phyloP scores from a whole-genome alignment of 2,888 invertebrate species.

The Cephus spinipes region DNA sequence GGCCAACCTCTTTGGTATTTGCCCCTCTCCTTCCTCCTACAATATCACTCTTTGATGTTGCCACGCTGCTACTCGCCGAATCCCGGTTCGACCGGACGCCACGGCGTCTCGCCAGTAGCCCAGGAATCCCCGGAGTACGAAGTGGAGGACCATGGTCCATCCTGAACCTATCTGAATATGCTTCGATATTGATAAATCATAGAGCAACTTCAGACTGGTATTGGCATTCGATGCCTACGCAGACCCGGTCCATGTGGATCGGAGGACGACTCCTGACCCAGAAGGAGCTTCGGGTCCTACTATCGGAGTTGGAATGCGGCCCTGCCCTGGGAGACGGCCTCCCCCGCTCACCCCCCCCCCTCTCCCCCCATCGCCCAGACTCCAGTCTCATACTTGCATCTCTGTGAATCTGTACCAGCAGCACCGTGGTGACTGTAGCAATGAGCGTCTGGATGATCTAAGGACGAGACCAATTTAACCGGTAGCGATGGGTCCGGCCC shows the following conservation, averaged over 20 bases:
- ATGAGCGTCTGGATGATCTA: not conserved
- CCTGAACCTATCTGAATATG: not conserved
- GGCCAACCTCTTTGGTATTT: slow-evolving; percentile 43
- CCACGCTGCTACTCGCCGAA: not conserved
- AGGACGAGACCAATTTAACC: not conserved
- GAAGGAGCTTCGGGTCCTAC: slow-evolving; percentile 35
- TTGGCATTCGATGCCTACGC: not conserved
- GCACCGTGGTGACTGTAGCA: not conserved
- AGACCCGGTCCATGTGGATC: not conserved
- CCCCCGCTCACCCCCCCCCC: slow-evolving; percentile 27
- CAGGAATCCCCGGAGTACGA: not conserved
- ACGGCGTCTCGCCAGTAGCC: not conserved
- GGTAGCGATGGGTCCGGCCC: not conserved
- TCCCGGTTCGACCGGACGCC: not conserved
- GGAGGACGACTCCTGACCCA: slow-evolving; percentile 19
- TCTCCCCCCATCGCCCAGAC: slow-evolving; percentile 23
- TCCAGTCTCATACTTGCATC: not conserved
- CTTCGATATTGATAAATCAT: not conserved
- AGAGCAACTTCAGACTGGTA: not conserved
- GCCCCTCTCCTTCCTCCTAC: slow-evolving; percentile 21
- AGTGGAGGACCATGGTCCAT: not conserved
- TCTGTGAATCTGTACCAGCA: not conserved
- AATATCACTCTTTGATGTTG: not conserved
- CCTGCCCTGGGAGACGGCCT: slow-evolving; percentile 49
- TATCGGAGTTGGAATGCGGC: slow-evolving; percentile 50